Evolutionary conservation across 37 sponge, comb jelly and placozoan species (phyloP).

Genomic region (Tethya wilhelma): DNA sequence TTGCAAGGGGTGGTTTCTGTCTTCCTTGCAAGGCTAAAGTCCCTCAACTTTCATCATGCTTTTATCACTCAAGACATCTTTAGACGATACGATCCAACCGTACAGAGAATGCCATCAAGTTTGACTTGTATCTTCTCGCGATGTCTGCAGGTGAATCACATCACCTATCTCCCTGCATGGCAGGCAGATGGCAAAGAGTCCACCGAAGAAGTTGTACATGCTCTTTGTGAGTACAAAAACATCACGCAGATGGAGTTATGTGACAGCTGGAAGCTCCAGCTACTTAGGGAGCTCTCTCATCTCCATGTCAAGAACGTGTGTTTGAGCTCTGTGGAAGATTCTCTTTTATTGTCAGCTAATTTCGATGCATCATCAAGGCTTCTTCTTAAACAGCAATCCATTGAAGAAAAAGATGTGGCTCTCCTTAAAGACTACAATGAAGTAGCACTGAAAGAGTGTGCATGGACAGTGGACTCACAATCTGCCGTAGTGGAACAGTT

Average conservation of each 20-base stretch:
- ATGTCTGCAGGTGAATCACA: background rate
- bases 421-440: too few species aligned
- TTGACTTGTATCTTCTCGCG: background rate
- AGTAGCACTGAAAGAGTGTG: too few species aligned
- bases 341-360: background rate
- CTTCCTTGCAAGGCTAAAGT: constrained; percentile 10
- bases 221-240: background rate
- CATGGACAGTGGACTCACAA: too few species aligned
- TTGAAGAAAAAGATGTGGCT: too few species aligned
- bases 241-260: background rate
- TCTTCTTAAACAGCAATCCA: too few species aligned
- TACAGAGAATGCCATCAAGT: background rate
- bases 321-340: background rate
- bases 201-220: background rate
- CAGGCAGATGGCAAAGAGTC: background rate
- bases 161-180: background rate
- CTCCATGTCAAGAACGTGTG: background rate
- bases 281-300: background rate
- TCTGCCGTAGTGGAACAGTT: too few species aligned
- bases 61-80: background rate
- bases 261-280: constrained; percentile 1
- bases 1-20: constrained; percentile 2
- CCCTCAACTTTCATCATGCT: constrained; percentile 14
- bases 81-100: background rate
- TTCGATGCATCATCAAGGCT: background rate